These are phyloP conservation scores for Xestoiulus laeticollis DNA, from an alignment of 2,888 invertebrate species.

Conservation along the genomic window DNA sequence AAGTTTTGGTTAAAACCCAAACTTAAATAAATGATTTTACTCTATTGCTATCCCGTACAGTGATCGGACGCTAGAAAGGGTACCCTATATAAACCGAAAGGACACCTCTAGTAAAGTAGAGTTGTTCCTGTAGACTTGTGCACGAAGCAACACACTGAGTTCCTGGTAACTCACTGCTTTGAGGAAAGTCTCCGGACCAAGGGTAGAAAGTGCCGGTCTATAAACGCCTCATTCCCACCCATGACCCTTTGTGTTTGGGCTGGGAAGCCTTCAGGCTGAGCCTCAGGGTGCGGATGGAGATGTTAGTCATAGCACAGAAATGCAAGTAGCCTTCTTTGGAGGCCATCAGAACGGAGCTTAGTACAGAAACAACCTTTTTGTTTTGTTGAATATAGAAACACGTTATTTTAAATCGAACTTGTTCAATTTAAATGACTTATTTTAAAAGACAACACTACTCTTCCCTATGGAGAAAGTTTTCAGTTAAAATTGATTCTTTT, in stretches of 20 bases:
- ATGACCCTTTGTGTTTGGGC: constrained; percentile 41
- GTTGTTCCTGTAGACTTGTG: neutral
- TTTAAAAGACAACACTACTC: no score
- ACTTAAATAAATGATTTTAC: no score
- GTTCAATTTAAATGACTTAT: no score
- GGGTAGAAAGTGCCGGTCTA: constrained; percentile 52
- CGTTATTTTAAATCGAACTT: no score
- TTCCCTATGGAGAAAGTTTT: no score
- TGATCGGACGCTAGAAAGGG: neutral
- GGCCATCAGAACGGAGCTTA: constrained; percentile 54
- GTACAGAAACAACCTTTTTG: constrained; percentile 36
- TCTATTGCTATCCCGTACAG: neutral
- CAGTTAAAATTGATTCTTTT: no score
- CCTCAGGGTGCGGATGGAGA: constrained; percentile 42
- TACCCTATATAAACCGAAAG: neutral
- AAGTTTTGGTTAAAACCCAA: neutral
- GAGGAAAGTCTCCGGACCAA: constrained; percentile 53
- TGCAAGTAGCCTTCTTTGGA: constrained; percentile 49
- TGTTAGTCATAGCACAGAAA: constrained; percentile 54
- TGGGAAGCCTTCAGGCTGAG: constrained; percentile 48
- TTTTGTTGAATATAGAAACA: no score
- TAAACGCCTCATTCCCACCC: constrained; percentile 43
- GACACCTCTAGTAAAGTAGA: neutral
- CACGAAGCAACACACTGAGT: constrained; percentile 50
- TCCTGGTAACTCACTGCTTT: constrained; percentile 48